Conservation (phyloP, 2,113 vertebrate genomes). For the Campylomormyrus numenius region DNA sequence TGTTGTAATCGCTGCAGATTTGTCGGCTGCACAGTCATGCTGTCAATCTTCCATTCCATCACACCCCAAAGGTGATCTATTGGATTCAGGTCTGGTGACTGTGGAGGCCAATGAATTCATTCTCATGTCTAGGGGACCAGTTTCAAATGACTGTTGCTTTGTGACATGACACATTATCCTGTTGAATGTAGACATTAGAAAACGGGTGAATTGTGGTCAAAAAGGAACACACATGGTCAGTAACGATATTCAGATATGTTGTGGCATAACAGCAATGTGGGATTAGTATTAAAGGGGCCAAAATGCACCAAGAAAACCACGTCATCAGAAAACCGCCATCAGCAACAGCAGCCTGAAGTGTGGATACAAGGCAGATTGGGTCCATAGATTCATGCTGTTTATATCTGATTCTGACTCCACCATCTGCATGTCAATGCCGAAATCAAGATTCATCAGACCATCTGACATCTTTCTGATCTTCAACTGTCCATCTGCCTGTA, state of each 20-base stretch:
- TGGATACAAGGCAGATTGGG: neutral
- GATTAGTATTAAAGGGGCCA: neutral
- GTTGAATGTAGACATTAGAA: neutral
- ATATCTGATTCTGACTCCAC: neutral
- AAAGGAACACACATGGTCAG: neutral
- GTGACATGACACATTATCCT: neutral
- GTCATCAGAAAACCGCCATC: neutral
- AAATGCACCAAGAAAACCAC: neutral
- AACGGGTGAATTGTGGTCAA: neutral
- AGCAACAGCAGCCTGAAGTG: neutral
- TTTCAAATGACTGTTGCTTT: neutral
- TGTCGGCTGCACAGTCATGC: neutral
- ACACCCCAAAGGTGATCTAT: neutral
- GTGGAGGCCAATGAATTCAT: neutral
- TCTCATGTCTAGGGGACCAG: neutral
- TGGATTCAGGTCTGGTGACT: neutral
- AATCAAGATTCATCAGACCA: neutral
- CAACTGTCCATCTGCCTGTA: neutral
- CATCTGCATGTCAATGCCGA: neutral
- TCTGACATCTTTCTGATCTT: neutral
- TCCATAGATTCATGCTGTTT: neutral
- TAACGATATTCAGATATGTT: neutral
- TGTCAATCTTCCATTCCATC: neutral
- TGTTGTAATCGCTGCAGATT: neutral
- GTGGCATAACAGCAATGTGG: neutral